Base-by-base conservation (phyloP, 30 jellyfish, hydroid and myxozoan genomes). In the Catostylus mosaicus region DNA sequence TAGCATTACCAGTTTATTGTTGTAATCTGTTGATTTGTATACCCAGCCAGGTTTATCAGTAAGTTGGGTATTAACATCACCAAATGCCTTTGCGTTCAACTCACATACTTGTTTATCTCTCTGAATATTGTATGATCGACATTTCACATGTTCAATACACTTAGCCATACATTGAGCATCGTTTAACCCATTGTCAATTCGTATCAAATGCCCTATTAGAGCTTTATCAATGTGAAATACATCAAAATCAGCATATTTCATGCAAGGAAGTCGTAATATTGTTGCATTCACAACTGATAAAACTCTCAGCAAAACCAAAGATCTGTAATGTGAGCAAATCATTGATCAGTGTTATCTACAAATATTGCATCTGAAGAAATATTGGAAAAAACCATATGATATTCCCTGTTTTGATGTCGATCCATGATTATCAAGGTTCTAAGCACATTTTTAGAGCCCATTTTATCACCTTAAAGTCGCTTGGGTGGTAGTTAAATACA, bases 81-180 rank as follows among this genome's bases (percentile, higher is more conserved):
- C 33, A 33, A 67, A 29, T 2, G 64, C 64, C 36, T 67, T 67
- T 19, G 38, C 34, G 36, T 67, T 67, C 64, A 67, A 37, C 43
- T 67, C 80, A 22, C 80, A 67, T 37, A 35, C 20, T 38, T 35
- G 12, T 0, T 33, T 23, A 2, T 22, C 64, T 1, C 30, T 36
- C 64, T 67, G 34, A 24, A 67, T 67, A 47, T 67, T 67, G 52
- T 67, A 67, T 7, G 80, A 67, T 35, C 80, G 64, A 47, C 80
- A 67, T 33, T 67, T 35, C 20, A 33, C 38, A 0, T 34, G 63
- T 0, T 67, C 37, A 3, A 67, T 14, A 11, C 80, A 67, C 23
- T 67, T 67, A 8, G 18, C 63, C 80, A 36, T 67, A 23, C 80
- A 67, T 20, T 45, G 64, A 67, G 36, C 61, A 67, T 67, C 80